Conservation (phyloP, 2,113 vertebrate genomes). For the Gallinago media region DNA sequence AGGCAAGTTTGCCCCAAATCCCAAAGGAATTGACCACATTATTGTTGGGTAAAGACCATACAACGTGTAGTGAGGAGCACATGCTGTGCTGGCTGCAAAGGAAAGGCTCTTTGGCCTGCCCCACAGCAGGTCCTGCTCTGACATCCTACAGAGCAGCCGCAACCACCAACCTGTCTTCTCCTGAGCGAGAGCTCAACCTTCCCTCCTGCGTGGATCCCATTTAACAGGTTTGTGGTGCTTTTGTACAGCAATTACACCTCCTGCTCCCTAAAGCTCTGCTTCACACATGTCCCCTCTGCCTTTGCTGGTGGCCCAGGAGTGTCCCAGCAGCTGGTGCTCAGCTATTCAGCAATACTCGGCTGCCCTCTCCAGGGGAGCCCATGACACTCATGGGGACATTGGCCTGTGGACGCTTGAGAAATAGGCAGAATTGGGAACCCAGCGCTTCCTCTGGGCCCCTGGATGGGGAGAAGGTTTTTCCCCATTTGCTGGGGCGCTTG, state of each 20-base stretch:
- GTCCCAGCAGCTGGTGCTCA: neutral
- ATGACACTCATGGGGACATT: neutral
- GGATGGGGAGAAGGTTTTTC: neutral
- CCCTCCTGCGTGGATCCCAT: neutral
- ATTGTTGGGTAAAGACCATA: accelerated
- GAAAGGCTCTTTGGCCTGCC: neutral
- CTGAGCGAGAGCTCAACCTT: neutral
- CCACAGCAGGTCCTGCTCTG: accelerated
- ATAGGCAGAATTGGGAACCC: neutral
- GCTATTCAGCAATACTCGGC: neutral
- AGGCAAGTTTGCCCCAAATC: neutral
- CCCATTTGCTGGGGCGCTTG: accelerated
- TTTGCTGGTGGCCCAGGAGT: accelerated
- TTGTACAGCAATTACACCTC: neutral
- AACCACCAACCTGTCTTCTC: neutral
- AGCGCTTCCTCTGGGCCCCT: neutral
- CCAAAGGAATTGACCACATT: accelerated
- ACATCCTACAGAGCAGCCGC: neutral
- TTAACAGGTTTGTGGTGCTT: accelerated
- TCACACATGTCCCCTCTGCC: neutral
- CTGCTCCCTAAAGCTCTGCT: neutral
- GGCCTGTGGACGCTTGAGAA: accelerated
- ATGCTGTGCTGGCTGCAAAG: neutral
- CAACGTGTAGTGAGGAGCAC: neutral
- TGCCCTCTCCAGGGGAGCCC: constrained; percentile 40